These are phyloP conservation scores for Popillia japonica DNA, from an alignment of 1,140 invertebrate species.

Conservation along the genomic window DNA sequence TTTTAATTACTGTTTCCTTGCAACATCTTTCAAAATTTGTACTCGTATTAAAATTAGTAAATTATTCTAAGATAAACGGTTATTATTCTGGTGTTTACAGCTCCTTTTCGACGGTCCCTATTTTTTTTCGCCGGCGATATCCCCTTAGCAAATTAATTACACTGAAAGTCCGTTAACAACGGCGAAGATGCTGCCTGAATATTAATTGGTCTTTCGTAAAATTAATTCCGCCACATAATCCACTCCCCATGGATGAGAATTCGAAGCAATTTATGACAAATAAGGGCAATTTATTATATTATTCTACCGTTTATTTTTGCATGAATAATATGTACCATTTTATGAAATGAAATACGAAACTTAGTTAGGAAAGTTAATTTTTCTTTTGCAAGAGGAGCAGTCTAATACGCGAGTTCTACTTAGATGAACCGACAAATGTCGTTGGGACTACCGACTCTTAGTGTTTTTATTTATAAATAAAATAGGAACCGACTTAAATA, in stretches of 20 bases:
- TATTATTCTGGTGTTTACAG: neutral
- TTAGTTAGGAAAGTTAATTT: neutral
- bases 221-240: slow-evolving; percentile 10
- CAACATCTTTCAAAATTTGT: neutral
- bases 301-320: neutral
- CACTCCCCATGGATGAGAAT: neutral
- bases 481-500: too few relatives aligned
- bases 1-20: neutral
- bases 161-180: neutral
- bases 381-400: neutral
- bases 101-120: neutral
- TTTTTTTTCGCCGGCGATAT: neutral
- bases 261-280: neutral
- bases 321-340: neutral
- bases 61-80: slow-evolving; percentile 7
- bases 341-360: neutral
- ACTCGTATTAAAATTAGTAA: neutral
- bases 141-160: neutral
- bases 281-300: neutral
- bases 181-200: slow-evolving; percentile 1
- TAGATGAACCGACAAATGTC: neutral
- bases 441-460: too few relatives aligned
- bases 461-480: too few relatives aligned
- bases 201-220: neutral
- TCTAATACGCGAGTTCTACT: neutral